Percentiles rank a stretch among this genome's conserved stretches.
Evolutionary conservation across 2,113 vertebrate species (phyloP).

Genomic region (Cyprinodon tularosa): DNA sequence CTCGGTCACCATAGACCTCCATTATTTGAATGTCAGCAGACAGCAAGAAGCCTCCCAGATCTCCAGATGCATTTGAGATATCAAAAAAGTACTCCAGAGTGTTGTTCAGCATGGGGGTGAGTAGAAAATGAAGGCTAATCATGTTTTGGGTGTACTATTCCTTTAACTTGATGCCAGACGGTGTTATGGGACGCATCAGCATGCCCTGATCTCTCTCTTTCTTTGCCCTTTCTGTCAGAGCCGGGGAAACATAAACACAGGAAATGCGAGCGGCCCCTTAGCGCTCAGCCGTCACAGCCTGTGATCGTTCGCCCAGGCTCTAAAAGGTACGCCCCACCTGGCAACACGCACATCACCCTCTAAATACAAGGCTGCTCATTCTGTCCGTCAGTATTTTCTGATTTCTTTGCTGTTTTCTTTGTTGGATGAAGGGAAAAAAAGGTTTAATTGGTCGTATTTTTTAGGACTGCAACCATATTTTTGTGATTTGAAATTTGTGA

Average conservation of each 20-base stretch:
- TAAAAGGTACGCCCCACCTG: slow-evolving; percentile 66
- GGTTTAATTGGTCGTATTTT: neutral
- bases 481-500: neutral
- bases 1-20: too few relatives aligned
- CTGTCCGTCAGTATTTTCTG: neutral
- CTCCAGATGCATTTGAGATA: too few relatives aligned
- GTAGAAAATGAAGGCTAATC: too few relatives aligned
- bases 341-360: too few relatives aligned
- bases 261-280: slow-evolving; percentile 78
- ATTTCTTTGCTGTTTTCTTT: neutral
- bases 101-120: too few relatives aligned
- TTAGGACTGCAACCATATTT: neutral
- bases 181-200: neutral
- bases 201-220: neutral
- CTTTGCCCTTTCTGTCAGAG: slow-evolving; percentile 59
- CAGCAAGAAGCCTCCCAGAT: too few relatives aligned
- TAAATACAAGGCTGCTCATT: neutral
- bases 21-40: too few relatives aligned
- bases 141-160: too few relatives aligned
- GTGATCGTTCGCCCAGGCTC: slow-evolving; percentile 67
- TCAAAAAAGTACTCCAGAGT: too few relatives aligned
- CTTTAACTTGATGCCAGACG: too few relatives aligned
- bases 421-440: neutral
- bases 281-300: slow-evolving; percentile 68
- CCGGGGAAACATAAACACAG: slow-evolving; percentile 79